A percentile compares a stretch with the other conserved stretches of the same genome.
phyloP scores from a whole-genome alignment of 1,140 invertebrate species.

The Acromyrmex heyeri region DNA sequence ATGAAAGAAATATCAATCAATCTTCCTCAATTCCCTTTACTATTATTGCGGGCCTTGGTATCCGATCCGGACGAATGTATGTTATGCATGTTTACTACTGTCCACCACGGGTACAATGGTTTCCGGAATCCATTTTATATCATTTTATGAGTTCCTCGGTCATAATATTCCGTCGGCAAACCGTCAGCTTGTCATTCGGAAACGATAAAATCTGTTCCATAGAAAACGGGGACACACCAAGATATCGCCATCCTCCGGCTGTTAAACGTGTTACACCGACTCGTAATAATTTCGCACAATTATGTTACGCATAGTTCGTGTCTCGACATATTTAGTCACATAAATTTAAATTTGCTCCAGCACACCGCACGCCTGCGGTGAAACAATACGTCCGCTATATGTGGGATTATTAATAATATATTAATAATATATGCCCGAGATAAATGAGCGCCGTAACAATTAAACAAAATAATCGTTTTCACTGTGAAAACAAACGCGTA shows the following conservation, averaged over 20 bases:
- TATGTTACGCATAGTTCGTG: constrained; percentile 38
- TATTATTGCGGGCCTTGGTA: constrained; percentile 8
- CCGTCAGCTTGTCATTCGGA: constrained; percentile 18
- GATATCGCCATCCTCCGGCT: constrained; percentile 17
- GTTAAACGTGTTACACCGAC: constrained; percentile 27
- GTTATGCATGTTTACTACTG: background rate
- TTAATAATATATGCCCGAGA: constrained; percentile 56
- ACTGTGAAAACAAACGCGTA: constrained; percentile 53
- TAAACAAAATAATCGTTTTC: constrained; percentile 62
- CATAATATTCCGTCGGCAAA: constrained; percentile 33
- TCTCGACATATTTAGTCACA: constrained; percentile 37
- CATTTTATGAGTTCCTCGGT: constrained; percentile 54
- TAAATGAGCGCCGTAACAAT: constrained; percentile 59
- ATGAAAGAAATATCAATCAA: background rate
- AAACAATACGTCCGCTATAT: constrained; percentile 54
- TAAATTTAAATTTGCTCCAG: constrained; percentile 50
- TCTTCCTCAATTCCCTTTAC: background rate
- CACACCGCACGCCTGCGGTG: constrained; percentile 50
- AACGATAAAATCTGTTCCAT: constrained; percentile 51
- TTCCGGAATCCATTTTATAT: constrained; percentile 65
- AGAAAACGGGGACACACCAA: background rate
- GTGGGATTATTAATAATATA: constrained; percentile 60
- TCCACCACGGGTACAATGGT: constrained; percentile 6
- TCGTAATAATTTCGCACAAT: constrained; percentile 43
- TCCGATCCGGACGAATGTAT: background rate